Percentiles rank a stretch among this genome's conserved stretches.
phyloP scores from a whole-genome alignment of 2,888 invertebrate species.

The Andrena chrysosceles region DNA sequence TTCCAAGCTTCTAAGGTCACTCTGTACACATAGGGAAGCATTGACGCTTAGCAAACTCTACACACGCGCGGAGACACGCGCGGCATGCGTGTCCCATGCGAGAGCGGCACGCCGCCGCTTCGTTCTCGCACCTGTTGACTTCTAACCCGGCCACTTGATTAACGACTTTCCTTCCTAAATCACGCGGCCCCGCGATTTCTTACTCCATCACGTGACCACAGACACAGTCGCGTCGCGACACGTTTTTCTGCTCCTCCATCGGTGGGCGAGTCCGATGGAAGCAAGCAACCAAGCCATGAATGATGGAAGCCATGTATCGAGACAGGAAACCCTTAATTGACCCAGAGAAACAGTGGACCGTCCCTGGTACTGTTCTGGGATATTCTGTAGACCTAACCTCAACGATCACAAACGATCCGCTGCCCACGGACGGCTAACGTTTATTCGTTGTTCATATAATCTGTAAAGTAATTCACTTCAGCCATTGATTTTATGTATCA shows the following conservation, averaged over 20 bases:
- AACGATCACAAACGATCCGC: slow-evolving; percentile 10
- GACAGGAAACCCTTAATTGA: background rate
- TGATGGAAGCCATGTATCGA: background rate
- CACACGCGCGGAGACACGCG: slow-evolving; percentile 48
- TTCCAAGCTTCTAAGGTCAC: slow-evolving; percentile 18
- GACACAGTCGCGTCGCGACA: slow-evolving; percentile 33
- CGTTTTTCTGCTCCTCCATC: slow-evolving; percentile 39
- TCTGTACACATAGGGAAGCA: background rate
- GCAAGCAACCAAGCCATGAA: background rate
- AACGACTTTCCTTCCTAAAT: slow-evolving; percentile 77
- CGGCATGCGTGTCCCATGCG: slow-evolving; percentile 69
- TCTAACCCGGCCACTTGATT: slow-evolving; percentile 75
- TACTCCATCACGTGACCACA: slow-evolving; percentile 55
- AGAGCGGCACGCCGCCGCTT: slow-evolving; percentile 55
- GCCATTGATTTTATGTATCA: background rate
- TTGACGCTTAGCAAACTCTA: background rate
- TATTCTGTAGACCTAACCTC: background rate
- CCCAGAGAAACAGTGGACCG: background rate
- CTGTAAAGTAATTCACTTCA: slow-evolving; percentile 12
- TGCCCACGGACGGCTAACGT: slow-evolving; percentile 8
- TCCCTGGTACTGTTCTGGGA: background rate
- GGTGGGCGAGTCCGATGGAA: background rate
- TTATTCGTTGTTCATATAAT: slow-evolving; percentile 11
- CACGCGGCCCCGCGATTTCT: slow-evolving; percentile 69
- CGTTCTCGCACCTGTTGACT: slow-evolving; percentile 77